Conservation (phyloP, 2,797 vertebrate genomes). For the Falco rusticolus region DNA sequence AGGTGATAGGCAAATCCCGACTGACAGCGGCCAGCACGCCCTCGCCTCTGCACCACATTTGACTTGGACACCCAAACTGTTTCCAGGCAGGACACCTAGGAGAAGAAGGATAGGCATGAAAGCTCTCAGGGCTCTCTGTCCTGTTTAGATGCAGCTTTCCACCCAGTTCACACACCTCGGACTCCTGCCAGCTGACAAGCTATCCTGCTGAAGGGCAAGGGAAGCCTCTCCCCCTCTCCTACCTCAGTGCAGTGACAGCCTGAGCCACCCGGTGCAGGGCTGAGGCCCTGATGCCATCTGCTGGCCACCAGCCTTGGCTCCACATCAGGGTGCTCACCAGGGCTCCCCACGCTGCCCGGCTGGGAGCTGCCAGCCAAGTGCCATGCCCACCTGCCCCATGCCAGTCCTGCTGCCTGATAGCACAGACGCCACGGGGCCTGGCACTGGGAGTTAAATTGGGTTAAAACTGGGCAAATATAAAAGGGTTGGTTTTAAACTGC, state of each 20-base stretch:
- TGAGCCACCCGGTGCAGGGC: fast-evolving
- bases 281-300: conserved; percentile 33
- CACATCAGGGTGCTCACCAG: fast-evolving
- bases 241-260: not conserved
- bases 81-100: conserved; percentile 93
- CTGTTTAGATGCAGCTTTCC: not conserved
- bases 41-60: conserved; percentile 92
- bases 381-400: too few species aligned
- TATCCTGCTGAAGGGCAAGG: fast-evolving
- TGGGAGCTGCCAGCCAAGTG: too few species aligned
- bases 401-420: not conserved
- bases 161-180: too few species aligned
- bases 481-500: not conserved
- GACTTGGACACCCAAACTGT: conserved; percentile 94
- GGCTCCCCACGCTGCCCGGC: not conserved
- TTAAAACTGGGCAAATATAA: not conserved
- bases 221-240: not conserved
- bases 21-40: conserved; percentile 93
- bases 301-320: not conserved
- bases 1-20: conserved; percentile 94
- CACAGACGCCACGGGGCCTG: not conserved
- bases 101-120: not conserved
- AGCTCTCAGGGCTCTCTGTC: fast-evolving
- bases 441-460: not conserved
- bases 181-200: fast-evolving